Evolutionary conservation across 2,797 vertebrate genomes (phyloP).

Genomic region (Tragopan temminckii): DNA sequence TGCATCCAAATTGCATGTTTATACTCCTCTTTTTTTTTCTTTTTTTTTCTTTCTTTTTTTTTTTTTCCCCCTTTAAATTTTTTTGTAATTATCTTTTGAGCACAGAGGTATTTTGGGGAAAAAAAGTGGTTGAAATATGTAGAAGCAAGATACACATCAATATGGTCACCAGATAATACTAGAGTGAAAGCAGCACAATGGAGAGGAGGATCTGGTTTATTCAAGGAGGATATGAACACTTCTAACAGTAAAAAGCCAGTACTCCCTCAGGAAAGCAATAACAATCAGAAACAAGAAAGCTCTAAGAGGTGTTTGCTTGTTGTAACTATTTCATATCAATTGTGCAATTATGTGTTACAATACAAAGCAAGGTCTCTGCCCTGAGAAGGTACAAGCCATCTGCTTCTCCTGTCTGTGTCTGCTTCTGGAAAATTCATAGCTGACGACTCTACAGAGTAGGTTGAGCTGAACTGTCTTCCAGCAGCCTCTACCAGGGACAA

Average conservation of each 20-base stretch:
- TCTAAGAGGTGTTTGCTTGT: neutral
- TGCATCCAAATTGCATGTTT: conserved; percentile 31
- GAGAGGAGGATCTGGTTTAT: neutral
- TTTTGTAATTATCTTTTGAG: neutral
- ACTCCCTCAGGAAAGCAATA: neutral
- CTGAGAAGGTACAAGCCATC: neutral
- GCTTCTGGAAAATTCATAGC: neutral
- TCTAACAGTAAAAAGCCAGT: neutral
- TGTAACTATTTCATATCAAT: neutral
- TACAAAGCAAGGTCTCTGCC: neutral
- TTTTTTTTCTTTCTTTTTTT: neutral
- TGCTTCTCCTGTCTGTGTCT: neutral
- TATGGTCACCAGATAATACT: neutral
- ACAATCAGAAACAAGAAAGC: neutral
- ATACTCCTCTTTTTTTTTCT: neutral
- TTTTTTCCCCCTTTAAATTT: too few relatives aligned
- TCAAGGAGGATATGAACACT: neutral
- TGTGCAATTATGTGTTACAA: neutral
- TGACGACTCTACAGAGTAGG: neutral
- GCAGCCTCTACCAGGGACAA: neutral
- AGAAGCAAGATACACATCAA: neutral
- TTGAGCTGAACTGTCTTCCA: neutral
- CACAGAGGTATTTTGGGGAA: neutral
- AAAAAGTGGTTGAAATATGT: neutral
- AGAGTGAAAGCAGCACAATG: neutral